Evolutionary conservation across 2,113 vertebrate species (phyloP).

Genomic region (Benitochromis conjunctus): DNA sequence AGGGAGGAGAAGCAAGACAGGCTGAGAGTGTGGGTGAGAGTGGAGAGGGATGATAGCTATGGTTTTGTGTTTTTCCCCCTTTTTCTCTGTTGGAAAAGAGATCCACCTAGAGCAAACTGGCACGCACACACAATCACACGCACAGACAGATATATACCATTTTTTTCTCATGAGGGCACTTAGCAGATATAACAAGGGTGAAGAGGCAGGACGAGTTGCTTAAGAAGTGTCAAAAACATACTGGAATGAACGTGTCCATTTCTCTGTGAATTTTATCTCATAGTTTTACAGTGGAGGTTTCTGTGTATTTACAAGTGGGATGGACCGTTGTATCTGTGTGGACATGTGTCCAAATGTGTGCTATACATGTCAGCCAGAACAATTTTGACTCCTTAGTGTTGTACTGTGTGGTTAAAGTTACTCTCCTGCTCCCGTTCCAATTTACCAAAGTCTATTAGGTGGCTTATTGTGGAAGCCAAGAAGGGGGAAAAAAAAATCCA

Average conservation of each 20-base stretch:
- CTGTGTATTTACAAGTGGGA: neutral
- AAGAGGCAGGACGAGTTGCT: neutral
- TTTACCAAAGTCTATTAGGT: conserved; percentile 34
- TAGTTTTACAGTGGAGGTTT: neutral
- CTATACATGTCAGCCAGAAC: conserved; percentile 26
- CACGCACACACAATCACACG: neutral
- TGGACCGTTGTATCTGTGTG: neutral
- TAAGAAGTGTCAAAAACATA: conserved; percentile 19
- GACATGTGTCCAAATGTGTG: neutral
- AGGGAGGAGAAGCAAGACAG: neutral
- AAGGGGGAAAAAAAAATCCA: conserved; percentile 18
- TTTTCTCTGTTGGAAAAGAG: conserved; percentile 9
- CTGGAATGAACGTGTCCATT: neutral
- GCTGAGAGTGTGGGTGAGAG: conserved; percentile 1
- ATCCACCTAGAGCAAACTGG: neutral
- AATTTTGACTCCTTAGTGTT: conserved; percentile 12
- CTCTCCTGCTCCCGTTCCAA: neutral
- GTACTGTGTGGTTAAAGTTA: conserved; percentile 1
- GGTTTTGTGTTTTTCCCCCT: conserved; percentile 20
- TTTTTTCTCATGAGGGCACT: neutral
- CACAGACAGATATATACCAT: neutral
- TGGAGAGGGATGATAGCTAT: conserved; percentile 30
- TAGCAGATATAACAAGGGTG: conserved; percentile 9
- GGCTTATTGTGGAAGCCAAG: conserved; percentile 24
- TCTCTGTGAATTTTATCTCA: neutral